A percentile compares a stretch with the other conserved stretches of the same genome.
Evolutionary conservation across 2,888 invertebrate species (phyloP).

Genomic region (Cephonodes hylas): DNA sequence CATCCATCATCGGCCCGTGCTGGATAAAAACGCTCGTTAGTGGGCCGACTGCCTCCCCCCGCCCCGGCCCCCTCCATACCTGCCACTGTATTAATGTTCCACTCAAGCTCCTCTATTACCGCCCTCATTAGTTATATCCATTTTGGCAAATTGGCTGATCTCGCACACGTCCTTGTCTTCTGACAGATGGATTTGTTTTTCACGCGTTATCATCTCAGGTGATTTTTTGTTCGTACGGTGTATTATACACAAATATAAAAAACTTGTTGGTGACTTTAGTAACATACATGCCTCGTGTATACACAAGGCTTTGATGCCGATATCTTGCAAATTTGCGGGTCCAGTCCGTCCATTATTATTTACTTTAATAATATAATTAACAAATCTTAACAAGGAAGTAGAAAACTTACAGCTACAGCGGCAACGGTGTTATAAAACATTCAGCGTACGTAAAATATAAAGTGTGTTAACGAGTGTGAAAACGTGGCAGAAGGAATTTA

Average conservation of each 20-base stretch:
- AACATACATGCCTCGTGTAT: not conserved
- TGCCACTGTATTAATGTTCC: slow-evolving; percentile 79
- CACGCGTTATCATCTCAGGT: slow-evolving; percentile 24
- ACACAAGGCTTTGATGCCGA: no score
- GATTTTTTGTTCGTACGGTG: no score
- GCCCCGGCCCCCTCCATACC: slow-evolving; percentile 53
- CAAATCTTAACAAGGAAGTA: not conserved
- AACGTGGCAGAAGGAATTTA: slow-evolving; percentile 45
- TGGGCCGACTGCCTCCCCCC: slow-evolving; percentile 16
- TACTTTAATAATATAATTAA: not conserved
- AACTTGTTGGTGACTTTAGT: not conserved
- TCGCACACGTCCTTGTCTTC: slow-evolving; percentile 31
- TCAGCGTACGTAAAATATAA: slow-evolving; percentile 17
- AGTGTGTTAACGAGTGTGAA: slow-evolving; percentile 35
- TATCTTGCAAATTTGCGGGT: no score
- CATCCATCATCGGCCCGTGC: slow-evolving; percentile 79
- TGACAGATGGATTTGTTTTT: slow-evolving; percentile 45
- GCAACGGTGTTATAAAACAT: not conserved
- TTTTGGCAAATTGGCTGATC: slow-evolving; percentile 78
- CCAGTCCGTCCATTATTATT: no score
- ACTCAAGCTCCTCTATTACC: slow-evolving; percentile 79
- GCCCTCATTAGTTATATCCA: slow-evolving; percentile 79
- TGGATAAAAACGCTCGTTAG: slow-evolving; percentile 81
- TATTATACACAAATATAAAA: not conserved
- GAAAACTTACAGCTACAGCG: not conserved